phyloP scores from a whole-genome alignment of 2,113 vertebrate genomes.

The Drymodes brunneopygia region DNA sequence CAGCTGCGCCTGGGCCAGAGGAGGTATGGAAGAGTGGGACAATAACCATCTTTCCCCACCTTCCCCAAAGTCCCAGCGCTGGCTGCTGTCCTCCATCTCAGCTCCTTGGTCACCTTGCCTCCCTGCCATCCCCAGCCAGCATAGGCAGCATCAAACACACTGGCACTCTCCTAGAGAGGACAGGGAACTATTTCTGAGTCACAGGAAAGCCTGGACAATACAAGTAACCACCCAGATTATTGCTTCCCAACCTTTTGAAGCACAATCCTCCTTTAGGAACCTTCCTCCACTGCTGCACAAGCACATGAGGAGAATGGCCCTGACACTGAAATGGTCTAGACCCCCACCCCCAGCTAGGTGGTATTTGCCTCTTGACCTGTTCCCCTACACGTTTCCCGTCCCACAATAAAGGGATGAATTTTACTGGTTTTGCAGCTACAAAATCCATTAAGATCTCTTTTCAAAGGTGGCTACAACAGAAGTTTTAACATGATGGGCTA shows the following conservation, averaged over 20 bases:
- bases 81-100: not conserved
- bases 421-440: not conserved
- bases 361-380: not conserved
- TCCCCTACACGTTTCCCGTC: not conserved
- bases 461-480: not conserved
- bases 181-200: fast-evolving
- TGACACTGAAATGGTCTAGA: not conserved
- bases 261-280: not conserved
- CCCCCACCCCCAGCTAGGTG: not conserved
- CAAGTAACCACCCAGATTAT: not conserved
- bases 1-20: not conserved
- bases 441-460: not conserved
- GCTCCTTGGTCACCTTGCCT: not conserved
- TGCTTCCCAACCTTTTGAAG: not conserved
- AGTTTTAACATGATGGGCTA: not conserved
- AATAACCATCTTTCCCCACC: not conserved
- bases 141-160: fast-evolving
- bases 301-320: not conserved
- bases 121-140: not conserved
- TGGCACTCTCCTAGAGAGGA: not conserved
- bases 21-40: not conserved
- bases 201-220: not conserved
- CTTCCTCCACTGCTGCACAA: not conserved
- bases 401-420: not conserved
- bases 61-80: not conserved